Evolutionary conservation across 2,113 vertebrate species (phyloP).

Genomic region (Oplegnathus fasciatus): DNA sequence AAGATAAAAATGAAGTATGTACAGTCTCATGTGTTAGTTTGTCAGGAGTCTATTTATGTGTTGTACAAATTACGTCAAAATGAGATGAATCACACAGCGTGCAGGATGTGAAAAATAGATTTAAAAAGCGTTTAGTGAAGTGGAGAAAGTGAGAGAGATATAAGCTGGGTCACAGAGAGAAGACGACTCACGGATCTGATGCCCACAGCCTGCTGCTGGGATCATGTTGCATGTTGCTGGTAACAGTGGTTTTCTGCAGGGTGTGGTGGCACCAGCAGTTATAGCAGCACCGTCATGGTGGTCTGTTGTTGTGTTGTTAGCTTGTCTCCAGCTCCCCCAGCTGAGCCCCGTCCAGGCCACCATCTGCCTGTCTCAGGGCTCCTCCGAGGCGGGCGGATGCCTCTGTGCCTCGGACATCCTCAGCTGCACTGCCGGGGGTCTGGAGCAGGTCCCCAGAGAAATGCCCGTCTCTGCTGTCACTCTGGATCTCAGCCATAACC

Average conservation of each 20-base stretch:
- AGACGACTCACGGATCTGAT: slow-evolving; percentile 10
- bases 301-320: slow-evolving; percentile 25
- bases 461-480: slow-evolving; percentile 84
- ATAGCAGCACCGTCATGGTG: slow-evolving; percentile 11
- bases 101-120: slow-evolving; percentile 35
- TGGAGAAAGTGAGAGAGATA: neutral
- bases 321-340: slow-evolving; percentile 39
- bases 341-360: slow-evolving; percentile 33
- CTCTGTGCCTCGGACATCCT: slow-evolving; percentile 93
- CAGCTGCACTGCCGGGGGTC: slow-evolving; percentile 88
- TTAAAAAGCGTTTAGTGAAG: neutral
- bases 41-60: neutral
- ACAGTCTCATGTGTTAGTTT: neutral
- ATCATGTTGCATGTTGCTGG: slow-evolving; percentile 52
- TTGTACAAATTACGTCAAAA: neutral
- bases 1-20: neutral
- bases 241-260: slow-evolving; percentile 32
- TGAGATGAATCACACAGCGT: neutral
- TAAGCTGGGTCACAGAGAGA: neutral
- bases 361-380: slow-evolving; percentile 71
- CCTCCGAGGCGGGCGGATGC: slow-evolving; percentile 68
- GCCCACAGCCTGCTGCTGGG: slow-evolving; percentile 22
- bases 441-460: slow-evolving; percentile 83
- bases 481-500: slow-evolving; percentile 94
- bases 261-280: neutral